A percentile compares a stretch with the other conserved stretches of the same genome.
Evolutionary conservation across 1,140 invertebrate species (phyloP).

Genomic region (Pomacea maculata): DNA sequence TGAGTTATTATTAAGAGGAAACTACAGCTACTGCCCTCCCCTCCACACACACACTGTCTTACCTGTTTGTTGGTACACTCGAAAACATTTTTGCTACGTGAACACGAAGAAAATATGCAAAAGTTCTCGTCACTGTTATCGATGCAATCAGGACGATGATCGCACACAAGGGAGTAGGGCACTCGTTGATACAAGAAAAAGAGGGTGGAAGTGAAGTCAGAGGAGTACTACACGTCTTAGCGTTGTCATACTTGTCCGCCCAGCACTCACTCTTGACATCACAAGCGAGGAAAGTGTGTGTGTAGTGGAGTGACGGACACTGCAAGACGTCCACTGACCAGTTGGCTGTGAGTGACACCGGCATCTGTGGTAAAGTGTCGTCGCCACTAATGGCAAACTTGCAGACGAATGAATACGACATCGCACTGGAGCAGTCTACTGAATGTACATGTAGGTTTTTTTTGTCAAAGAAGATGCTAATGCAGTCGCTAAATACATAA

Average conservation of each 20-base stretch:
- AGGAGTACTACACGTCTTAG: neutral
- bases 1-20: too few species aligned
- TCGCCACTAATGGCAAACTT: too few species aligned
- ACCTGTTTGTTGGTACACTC: neutral
- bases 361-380: too few species aligned
- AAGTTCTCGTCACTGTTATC: conserved; percentile 20
- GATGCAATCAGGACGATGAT: conserved; percentile 13
- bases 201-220: conserved; percentile 10
- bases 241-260: neutral
- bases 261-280: conserved; percentile 10
- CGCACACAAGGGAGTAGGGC: conserved; percentile 23
- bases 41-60: neutral
- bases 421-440: too few species aligned
- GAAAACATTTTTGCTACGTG: neutral
- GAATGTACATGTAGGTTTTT: accelerated
- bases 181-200: conserved; percentile 8
- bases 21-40: too few species aligned
- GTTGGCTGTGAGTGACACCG: too few species aligned
- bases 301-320: neutral
- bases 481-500: too few species aligned
- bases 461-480: too few species aligned
- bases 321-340: neutral
- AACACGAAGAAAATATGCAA: conserved; percentile 4
- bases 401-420: too few species aligned
- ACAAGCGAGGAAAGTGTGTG: conserved; percentile 13